Conservation (phyloP, 2,113 vertebrate genomes). For the Suricata suricatta region DNA sequence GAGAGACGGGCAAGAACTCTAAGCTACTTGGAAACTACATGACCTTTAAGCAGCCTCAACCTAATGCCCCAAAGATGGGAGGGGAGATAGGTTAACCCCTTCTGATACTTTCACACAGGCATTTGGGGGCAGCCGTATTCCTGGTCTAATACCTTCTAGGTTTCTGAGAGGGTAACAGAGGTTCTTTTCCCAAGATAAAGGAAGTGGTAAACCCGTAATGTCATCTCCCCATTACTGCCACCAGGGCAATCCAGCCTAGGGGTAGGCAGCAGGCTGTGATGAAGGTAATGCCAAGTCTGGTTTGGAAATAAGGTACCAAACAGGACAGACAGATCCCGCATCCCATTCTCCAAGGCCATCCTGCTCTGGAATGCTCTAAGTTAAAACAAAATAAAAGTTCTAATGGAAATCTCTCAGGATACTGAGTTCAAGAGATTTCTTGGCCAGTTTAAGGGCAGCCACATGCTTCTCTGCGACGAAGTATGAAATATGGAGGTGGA, state of each 20-base stretch:
- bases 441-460: background rate
- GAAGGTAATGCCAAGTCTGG: background rate
- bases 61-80: no score
- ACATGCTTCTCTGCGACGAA: background rate
- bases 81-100: background rate
- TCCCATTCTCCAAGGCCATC: background rate
- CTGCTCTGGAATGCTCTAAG: background rate
- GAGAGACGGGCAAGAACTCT: background rate
- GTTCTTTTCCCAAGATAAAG: background rate
- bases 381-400: background rate
- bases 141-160: background rate
- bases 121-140: background rate
- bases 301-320: background rate
- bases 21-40: background rate
- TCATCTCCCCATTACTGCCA: background rate
- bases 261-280: background rate
- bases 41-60: background rate
- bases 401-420: background rate
- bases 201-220: background rate
- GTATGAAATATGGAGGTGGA: background rate
- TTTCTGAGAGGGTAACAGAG: background rate
- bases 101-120: background rate
- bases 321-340: rapidly evolving
- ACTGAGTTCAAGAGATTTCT: background rate
- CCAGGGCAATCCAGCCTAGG: background rate